Conservation (phyloP, 2,888 invertebrate genomes). For the Oxyteleia sp. region DNA sequence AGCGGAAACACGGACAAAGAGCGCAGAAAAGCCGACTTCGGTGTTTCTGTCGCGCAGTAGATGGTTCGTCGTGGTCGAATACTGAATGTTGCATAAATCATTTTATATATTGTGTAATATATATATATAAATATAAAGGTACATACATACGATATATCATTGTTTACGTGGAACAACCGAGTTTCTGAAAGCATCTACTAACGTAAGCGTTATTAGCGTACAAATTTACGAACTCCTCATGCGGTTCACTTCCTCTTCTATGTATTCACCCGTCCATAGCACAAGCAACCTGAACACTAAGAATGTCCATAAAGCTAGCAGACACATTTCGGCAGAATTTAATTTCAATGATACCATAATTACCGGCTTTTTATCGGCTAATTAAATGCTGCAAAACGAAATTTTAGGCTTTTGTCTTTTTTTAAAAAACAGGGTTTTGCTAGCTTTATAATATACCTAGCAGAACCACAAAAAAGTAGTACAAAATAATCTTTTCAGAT, state of each 20-base stretch:
- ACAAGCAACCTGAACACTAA: constrained; percentile 77
- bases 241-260: constrained; percentile 72
- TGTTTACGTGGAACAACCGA: constrained; percentile 22
- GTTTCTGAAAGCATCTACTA: constrained; percentile 44
- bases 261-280: constrained; percentile 84
- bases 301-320: no score
- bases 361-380: no score
- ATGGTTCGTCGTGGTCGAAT: background rate
- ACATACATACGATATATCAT: constrained; percentile 27
- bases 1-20: background rate
- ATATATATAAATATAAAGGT: constrained; percentile 27
- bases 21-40: background rate
- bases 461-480: no score
- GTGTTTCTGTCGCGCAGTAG: background rate
- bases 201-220: constrained; percentile 43
- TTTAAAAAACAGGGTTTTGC: no score
- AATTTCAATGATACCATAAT: no score
- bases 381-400: no score
- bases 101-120: constrained; percentile 55
- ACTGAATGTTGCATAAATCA: constrained; percentile 40
- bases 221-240: constrained; percentile 42
- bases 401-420: no score
- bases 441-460: no score
- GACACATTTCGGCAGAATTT: no score
- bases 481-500: no score